Evolutionary conservation across 2,888 invertebrate genomes (phyloP), one percentile per base, ranked within the genome.

Genomic region (Phania funesta): DNA sequence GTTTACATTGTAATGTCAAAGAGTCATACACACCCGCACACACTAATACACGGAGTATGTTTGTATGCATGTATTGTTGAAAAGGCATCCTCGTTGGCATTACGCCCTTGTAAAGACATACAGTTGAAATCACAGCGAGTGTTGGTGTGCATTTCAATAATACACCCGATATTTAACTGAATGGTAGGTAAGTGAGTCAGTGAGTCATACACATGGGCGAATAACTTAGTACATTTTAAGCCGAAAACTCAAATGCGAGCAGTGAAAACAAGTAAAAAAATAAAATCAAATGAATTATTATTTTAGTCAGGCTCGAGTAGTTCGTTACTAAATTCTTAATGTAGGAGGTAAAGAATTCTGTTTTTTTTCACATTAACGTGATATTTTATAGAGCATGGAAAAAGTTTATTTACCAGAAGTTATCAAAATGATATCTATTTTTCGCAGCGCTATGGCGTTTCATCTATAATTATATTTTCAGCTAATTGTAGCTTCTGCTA

Each of bases 71-170:
- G 4, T 50, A 20, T 60, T 73, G 35, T 67, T 76, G 60, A 62
- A 68, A 78, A 70, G 38, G 70, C 77, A 80, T 75, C 74, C 65
- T 78, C 78, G 78, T 62, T 71, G 68, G 44, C 77, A 83, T 74
- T 77, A 70, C 80, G 83, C 78, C 70, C 83, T 83, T 83, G 74
- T 75, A 80, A 76, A 74, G 62, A 65, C 70, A 78, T 80, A 78
- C 74, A 52, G 70, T 80, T 83, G 54, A 78, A 83, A 78, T 80
- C 80, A 67, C 73, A 50, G 70, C 60, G 70, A 74, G 46, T 60
- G 35, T 77, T 76, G 54, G 62, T 70, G 68, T 82, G 13, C 70
- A 68, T 64, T 74, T 67, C 67, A 20, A 50, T 78, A 52, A 64
- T 68, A 68, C 68, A 48, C n/a, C 26, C 54, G 54, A 74, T 68